Base-by-base conservation (phyloP, 2,888 invertebrate species). In the Eupeodes luniger region DNA sequence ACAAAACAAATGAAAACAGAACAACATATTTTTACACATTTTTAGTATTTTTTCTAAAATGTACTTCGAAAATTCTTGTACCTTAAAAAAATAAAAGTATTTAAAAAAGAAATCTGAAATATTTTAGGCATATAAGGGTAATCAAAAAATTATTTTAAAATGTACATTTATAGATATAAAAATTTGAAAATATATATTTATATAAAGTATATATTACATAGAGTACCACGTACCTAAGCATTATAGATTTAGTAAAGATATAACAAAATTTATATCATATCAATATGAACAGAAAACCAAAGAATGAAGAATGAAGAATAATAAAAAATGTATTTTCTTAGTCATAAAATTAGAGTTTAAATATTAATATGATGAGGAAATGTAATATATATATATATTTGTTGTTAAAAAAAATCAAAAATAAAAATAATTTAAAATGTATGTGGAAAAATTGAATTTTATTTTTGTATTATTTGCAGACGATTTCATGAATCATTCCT, bases 371-470 rank as follows among this genome's bases (percentile, higher is more conserved):
- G 5, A 12, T 34, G 5, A 66, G 5, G 40, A 27, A 59, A 47
- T n/a, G n/a, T 66, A 27, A 34, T n/a, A 59, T 47, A 36, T 47
- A 5, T 84, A 27, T 27, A 40, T 40, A 40, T 49, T 70, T 74
- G 61, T 74, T 81, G 72, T 77, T 16, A 27, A 1, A 14, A 14
- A 66, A 61, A 40, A 40, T 77, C 27, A 36, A 5, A 67, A 85
- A 81, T 74, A 78, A 74, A 85, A 77, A 62, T 81, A 47, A 78
- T 74, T 72, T 74, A 34, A 27, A 75, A 55, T 57, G 34, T 72
- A 14, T 74, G 34, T 55, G 34, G 6, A 49, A 72, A 70, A 49
- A 27, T 7, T n/a, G 27, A 40, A 9, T 27, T 66, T 47, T 14
- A 9, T 44, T 64, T 44, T 7, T 1, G 1, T 16, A 2, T 55